These are phyloP conservation scores for Eclectus roratus DNA, from an alignment of 2,113 vertebrate species.

Conservation along the genomic window DNA sequence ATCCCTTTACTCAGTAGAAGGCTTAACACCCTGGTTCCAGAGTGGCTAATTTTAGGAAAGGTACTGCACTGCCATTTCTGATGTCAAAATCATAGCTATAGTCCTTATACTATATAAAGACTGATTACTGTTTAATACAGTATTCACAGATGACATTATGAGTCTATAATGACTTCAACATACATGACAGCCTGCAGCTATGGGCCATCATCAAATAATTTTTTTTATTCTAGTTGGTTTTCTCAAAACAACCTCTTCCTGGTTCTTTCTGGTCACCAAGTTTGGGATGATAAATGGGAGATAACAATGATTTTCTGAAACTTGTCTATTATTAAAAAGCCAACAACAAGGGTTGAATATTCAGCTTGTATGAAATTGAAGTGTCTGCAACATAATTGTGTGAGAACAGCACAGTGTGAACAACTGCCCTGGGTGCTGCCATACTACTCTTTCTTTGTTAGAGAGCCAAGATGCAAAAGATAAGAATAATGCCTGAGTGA, in stretches of 20 bases:
- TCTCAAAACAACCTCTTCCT: not conserved
- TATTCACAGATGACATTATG: not conserved
- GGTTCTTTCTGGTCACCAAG: not conserved
- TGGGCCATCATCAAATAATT: not conserved
- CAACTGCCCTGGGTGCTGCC: not conserved
- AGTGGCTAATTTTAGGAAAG: not conserved
- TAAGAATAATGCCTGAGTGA: not conserved
- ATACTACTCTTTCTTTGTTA: not conserved
- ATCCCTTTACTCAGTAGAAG: not conserved
- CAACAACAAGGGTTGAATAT: not conserved
- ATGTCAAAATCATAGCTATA: not conserved
- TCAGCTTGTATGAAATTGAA: not conserved
- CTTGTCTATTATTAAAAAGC: not conserved
- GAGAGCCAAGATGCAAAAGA: not conserved
- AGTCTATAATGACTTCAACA: not conserved
- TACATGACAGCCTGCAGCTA: not conserved
- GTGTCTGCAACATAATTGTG: not conserved
- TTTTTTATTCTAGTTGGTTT: not conserved
- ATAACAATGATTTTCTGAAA: not conserved
- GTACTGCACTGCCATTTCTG: not conserved
- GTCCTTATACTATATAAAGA: not conserved
- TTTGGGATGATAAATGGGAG: not conserved
- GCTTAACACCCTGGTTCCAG: not conserved
- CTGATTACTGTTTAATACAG: not conserved
- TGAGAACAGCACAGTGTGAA: not conserved